Evolutionary conservation across 2,797 vertebrate species (phyloP).

Genomic region (Amblyopsis hoosieri): DNA sequence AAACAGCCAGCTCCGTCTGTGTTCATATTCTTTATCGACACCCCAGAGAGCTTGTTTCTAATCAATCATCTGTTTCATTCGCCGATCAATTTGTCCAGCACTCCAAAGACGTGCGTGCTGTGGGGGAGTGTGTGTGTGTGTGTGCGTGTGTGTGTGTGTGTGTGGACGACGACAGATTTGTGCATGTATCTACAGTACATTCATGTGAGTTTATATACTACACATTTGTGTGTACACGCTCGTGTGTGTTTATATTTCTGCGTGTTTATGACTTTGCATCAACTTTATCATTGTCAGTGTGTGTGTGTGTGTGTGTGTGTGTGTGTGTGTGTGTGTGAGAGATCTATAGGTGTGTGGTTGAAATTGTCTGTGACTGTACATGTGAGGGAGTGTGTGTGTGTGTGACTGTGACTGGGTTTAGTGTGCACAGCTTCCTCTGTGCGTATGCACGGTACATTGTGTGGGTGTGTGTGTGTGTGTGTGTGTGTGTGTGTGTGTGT

Average conservation of each 20-base stretch:
- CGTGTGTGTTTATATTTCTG: slow-evolving; percentile 7
- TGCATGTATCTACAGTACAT: background rate
- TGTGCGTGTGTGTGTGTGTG: slow-evolving; percentile 3
- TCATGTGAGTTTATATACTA: background rate
- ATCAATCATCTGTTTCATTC: slow-evolving; percentile 12
- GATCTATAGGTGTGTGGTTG: slow-evolving; percentile 10
- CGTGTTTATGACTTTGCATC: slow-evolving; percentile 2
- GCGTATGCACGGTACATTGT: slow-evolving; percentile 1
- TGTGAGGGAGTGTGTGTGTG: background rate
- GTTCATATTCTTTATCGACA: slow-evolving; percentile 20
- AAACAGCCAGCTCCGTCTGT: background rate
- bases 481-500: slow-evolving; percentile 7
- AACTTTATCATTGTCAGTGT: background rate
- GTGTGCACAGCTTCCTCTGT: background rate
- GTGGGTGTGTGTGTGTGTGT: background rate
- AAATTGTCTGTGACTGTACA: background rate
- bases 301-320: slow-evolving; percentile 21
- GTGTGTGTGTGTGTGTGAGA: slow-evolving; percentile 10
- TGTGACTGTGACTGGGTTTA: background rate
- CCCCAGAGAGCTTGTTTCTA: slow-evolving; percentile 8
- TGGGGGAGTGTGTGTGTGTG: slow-evolving; percentile 22
- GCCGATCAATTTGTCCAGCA: slow-evolving; percentile 27
- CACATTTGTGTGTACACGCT: slow-evolving; percentile 42
- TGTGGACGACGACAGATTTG: background rate
- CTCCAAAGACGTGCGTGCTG: slow-evolving; percentile 19